Evolutionary conservation across 2,888 invertebrate species (phyloP).

Genomic region (Nymphalis polychloros): DNA sequence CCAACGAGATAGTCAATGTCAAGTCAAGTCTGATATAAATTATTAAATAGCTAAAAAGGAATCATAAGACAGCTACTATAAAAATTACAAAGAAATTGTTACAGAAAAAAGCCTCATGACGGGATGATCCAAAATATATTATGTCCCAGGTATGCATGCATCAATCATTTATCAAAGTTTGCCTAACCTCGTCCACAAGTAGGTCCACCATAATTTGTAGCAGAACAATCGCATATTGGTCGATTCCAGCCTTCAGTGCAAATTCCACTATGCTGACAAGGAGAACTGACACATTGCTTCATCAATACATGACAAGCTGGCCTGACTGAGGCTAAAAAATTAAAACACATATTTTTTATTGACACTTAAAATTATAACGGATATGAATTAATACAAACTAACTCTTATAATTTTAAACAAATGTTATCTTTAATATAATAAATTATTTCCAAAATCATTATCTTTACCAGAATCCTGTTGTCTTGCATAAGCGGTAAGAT

Average conservation of each 20-base stretch:
- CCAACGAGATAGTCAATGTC: too few species aligned
- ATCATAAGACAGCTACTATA: not conserved
- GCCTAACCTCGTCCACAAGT: constrained; percentile 91
- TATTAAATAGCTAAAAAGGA: not conserved
- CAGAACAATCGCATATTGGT: constrained; percentile 95
- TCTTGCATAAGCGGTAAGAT: constrained; percentile 92
- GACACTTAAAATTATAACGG: too few species aligned
- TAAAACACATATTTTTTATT: not conserved
- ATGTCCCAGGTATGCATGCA: not conserved
- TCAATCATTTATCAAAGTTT: not conserved
- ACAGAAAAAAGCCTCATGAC: too few species aligned
- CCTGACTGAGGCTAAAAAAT: constrained; percentile 88
- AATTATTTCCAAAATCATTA: not conserved
- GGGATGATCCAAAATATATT: not conserved
- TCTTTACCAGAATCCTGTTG: constrained; percentile 92
- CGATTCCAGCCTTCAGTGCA: constrained; percentile 98
- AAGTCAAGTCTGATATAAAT: too few species aligned
- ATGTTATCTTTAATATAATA: not conserved
- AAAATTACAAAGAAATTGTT: not conserved
- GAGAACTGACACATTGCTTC: constrained; percentile 90
- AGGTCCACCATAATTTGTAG: constrained; percentile 93
- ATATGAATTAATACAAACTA: too few species aligned
- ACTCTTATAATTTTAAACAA: too few species aligned
- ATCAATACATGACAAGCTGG: constrained; percentile 93
- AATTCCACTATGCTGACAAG: constrained; percentile 93